A percentile compares a stretch with the other conserved stretches of the same genome.
Evolutionary conservation across 2,888 invertebrate genomes (phyloP).

Genomic region (Mesorhabditis spiculigera): DNA sequence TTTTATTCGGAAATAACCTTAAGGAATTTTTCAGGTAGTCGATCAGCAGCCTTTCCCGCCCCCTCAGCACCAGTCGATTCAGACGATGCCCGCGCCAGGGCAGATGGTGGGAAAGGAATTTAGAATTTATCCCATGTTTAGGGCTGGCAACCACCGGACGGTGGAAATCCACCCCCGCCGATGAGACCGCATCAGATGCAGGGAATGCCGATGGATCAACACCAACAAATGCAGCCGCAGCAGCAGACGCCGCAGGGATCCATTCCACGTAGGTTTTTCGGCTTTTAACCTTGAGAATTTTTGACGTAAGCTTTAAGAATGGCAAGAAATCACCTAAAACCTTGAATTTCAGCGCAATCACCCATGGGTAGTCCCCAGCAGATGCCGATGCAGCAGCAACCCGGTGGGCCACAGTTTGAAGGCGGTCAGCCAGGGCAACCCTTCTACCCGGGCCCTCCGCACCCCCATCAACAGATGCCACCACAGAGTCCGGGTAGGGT

Average conservation of each 20-base stretch:
- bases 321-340: not conserved
- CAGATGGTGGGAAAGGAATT: not conserved
- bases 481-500: constrained; percentile 1
- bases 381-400: not conserved
- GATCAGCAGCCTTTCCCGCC: not conserved
- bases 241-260: constrained; percentile 1
- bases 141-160: not conserved
- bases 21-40: not conserved
- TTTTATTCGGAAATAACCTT: not conserved
- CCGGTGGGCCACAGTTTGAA: not conserved
- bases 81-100: not conserved
- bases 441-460: not conserved
- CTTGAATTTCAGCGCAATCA: constrained; percentile 6
- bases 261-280: not conserved
- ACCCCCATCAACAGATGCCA: not conserved
- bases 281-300: not conserved
- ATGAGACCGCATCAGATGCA: not conserved
- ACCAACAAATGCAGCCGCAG: not conserved
- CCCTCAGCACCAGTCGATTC: not conserved
- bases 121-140: not conserved
- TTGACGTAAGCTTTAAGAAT: not conserved
- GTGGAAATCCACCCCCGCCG: not conserved
- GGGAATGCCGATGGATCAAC: not conserved
- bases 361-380: not conserved
- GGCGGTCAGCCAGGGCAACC: not conserved